Evolutionary conservation across 2,888 invertebrate species (phyloP).

Genomic region (Leptopilina drosophilae): DNA sequence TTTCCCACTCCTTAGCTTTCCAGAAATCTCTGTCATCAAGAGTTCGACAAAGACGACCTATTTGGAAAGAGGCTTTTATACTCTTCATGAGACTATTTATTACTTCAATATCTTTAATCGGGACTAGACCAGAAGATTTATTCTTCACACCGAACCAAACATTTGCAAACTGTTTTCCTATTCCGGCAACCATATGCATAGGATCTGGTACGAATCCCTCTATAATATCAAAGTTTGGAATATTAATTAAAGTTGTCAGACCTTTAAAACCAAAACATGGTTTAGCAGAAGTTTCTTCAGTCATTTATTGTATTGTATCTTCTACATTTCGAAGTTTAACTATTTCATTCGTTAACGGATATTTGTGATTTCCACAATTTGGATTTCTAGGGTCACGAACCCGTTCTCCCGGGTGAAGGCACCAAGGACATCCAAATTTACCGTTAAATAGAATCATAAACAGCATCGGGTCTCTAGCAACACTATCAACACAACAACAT

Average conservation of each 20-base stretch:
- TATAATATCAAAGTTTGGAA: slow-evolving; percentile 46
- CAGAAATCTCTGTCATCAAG: neutral
- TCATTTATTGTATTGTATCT: slow-evolving; percentile 41
- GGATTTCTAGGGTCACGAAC: neutral
- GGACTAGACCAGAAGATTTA: neutral
- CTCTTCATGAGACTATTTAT: neutral
- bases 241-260: slow-evolving; percentile 28
- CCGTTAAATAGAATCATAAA: slow-evolving; percentile 25
- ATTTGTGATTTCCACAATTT: neutral
- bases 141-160: slow-evolving; percentile 31
- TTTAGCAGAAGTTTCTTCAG: neutral
- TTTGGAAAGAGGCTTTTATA: neutral
- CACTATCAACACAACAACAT: slow-evolving; percentile 47
- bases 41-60: neutral
- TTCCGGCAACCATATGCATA: slow-evolving; percentile 41
- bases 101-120: neutral
- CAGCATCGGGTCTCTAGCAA: slow-evolving; percentile 21
- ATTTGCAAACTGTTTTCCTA: neutral
- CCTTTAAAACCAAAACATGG: slow-evolving; percentile 26
- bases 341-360: slow-evolving; percentile 13
- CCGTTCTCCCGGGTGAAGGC: slow-evolving; percentile 46
- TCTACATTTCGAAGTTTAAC: slow-evolving; percentile 32
- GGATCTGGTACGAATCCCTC: slow-evolving; percentile 45
- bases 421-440: slow-evolving; percentile 45
- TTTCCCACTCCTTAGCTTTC: neutral